Evolutionary conservation across 2,797 vertebrate genomes (phyloP).

Genomic region (Crenichthys baileyi): DNA sequence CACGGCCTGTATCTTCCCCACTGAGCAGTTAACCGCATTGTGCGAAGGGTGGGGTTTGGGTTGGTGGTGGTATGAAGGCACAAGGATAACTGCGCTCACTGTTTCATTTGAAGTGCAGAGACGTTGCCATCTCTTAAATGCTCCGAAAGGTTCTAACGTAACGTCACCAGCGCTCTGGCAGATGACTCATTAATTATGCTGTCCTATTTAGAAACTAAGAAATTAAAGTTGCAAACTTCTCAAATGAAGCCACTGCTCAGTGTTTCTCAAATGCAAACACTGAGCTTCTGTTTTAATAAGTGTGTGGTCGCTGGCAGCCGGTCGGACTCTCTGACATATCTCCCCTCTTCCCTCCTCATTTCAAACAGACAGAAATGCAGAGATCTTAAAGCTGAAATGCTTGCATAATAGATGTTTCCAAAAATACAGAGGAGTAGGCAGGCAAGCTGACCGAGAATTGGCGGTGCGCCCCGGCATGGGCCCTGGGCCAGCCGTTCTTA

Average conservation of each 20-base stretch:
- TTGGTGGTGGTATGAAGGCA: constrained; percentile 56
- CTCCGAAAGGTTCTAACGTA: constrained; percentile 40
- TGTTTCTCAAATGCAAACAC: no score
- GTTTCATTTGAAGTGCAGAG: constrained; percentile 60
- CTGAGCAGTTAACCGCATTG: constrained; percentile 73
- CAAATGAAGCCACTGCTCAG: constrained; percentile 46
- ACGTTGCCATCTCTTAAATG: constrained; percentile 56
- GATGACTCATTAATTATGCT: constrained; percentile 39
- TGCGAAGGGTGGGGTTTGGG: constrained; percentile 67
- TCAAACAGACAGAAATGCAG: constrained; percentile 49
- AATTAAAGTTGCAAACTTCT: constrained; percentile 30
- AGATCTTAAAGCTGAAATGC: constrained; percentile 77
- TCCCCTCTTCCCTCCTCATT: constrained; percentile 46
- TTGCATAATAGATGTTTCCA: constrained; percentile 80
- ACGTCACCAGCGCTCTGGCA: constrained; percentile 25
- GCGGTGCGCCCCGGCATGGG: constrained; percentile 56
- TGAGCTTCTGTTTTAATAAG: constrained; percentile 37
- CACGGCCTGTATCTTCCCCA: constrained; percentile 64
- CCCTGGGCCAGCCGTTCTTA: constrained; percentile 62
- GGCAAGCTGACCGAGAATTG: constrained; percentile 73
- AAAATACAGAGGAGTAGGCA: constrained; percentile 77
- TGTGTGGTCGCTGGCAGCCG: constrained; percentile 27
- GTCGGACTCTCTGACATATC: constrained; percentile 47
- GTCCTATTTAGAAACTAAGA: constrained; percentile 33
- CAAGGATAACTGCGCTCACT: constrained; percentile 60